Conservation (phyloP, 2,797 vertebrate species). For the Ispidina picta region DNA sequence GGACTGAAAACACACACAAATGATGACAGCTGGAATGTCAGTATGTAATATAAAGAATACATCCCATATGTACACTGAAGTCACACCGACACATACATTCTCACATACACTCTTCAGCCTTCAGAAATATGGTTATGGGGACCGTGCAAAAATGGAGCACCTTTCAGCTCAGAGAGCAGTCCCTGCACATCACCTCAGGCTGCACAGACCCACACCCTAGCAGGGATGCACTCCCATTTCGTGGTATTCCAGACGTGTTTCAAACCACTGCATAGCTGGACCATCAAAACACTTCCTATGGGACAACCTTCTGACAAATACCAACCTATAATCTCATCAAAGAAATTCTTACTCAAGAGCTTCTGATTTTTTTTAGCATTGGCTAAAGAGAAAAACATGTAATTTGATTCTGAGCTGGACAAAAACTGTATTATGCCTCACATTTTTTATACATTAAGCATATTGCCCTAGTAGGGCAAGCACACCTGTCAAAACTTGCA, state of each 20-base stretch:
- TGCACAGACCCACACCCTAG: not conserved
- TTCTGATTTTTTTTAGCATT: not conserved
- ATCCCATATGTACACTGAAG: not conserved
- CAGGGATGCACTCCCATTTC: not conserved
- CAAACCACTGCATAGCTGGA: not conserved
- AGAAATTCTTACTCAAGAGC: not conserved
- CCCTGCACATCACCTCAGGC: not conserved
- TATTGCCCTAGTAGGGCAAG: slow-evolving; percentile 26
- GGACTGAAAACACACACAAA: not conserved
- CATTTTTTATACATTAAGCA: slow-evolving; percentile 35
- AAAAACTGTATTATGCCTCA: not conserved
- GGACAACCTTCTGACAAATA: not conserved
- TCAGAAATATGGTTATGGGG: not conserved
- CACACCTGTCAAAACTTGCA: slow-evolving; percentile 55
- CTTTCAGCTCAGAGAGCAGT: not conserved
- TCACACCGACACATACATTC: fast-evolving
- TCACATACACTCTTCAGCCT: not conserved
- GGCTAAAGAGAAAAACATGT: not conserved
- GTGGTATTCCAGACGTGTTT: not conserved
- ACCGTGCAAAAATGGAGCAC: not conserved
- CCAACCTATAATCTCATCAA: not conserved
- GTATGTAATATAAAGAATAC: not conserved
- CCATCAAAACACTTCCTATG: not conserved
- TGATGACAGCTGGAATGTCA: not conserved
- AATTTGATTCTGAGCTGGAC: not conserved